Conservation (phyloP, 2,113 vertebrate genomes). For the Clarias batrachus region DNA sequence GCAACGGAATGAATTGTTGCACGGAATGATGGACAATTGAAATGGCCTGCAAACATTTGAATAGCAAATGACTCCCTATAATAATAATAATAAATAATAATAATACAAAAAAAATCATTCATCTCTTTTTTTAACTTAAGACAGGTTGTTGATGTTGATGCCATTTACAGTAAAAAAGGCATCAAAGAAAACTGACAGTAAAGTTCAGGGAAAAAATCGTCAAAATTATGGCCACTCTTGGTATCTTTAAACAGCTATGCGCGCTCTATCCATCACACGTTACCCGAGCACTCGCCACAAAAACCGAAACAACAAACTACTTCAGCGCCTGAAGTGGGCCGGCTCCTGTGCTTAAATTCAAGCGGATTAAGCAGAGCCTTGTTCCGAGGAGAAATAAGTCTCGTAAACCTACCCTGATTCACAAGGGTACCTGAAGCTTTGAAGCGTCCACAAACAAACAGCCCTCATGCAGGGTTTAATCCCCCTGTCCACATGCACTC, state of each 20-base stretch:
- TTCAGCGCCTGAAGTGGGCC: constrained; percentile 3
- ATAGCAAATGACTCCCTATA: constrained; percentile 69
- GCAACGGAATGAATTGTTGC: constrained; percentile 60
- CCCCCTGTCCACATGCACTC: constrained; percentile 30
- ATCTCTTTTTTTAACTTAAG: constrained; percentile 29
- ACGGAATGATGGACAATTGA: constrained; percentile 62
- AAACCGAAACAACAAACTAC: constrained; percentile 13
- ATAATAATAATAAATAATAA: neutral
- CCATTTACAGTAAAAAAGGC: constrained; percentile 21
- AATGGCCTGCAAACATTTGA: constrained; percentile 69
- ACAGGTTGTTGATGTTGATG: constrained; percentile 29
- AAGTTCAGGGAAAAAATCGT: neutral
- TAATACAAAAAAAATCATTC: constrained; percentile 47
- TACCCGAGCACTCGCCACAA: neutral
- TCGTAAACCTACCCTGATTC: constrained; percentile 17
- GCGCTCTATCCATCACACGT: neutral
- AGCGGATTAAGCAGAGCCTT: constrained; percentile 36
- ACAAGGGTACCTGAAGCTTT: constrained; percentile 49
- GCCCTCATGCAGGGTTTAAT: constrained; percentile 45
- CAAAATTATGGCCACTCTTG: neutral
- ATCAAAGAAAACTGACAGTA: neutral
- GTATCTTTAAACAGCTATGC: neutral
- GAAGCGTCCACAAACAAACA: constrained; percentile 48
- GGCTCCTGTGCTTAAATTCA: constrained; percentile 3
- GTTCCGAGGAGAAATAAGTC: constrained; percentile 24